Percentiles rank a stretch among this genome's conserved stretches.
phyloP scores from a whole-genome alignment of 2,888 invertebrate species.

The Papilio gigon region DNA sequence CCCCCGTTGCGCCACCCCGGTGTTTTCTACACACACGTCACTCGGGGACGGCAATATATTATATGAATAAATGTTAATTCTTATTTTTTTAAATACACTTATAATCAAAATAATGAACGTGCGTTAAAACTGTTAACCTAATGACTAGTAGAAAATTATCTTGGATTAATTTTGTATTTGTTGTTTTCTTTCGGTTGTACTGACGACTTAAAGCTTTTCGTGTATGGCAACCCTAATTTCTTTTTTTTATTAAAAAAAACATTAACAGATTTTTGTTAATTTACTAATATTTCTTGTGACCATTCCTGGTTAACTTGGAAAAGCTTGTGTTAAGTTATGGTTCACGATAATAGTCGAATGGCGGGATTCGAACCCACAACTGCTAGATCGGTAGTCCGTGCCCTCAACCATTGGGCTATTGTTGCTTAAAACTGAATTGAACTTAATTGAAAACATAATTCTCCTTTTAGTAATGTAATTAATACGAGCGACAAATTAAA shows the following conservation, averaged over 20 bases:
- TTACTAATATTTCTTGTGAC: too few relatives aligned
- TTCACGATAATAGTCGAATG: too few relatives aligned
- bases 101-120: neutral
- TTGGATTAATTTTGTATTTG: neutral
- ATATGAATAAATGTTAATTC: conserved; percentile 39
- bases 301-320: too few relatives aligned
- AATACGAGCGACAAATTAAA: neutral
- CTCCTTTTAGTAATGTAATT: neutral
- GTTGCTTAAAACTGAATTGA: too few relatives aligned
- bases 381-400: too few relatives aligned
- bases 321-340: too few relatives aligned
- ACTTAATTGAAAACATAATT: neutral
- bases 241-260: too few relatives aligned
- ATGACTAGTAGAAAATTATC: conserved; percentile 3
- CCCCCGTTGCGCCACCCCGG: conserved; percentile 44
- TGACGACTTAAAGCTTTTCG: neutral
- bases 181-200: neutral
- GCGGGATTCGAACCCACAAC: too few relatives aligned
- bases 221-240: neutral
- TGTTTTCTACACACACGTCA: conserved; percentile 43
- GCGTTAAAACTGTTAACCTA: conserved; percentile 28
- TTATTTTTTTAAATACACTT: conserved; percentile 24
- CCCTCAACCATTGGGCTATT: too few relatives aligned
- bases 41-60: conserved; percentile 43
- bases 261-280: too few relatives aligned